Base-by-base conservation (phyloP, 2,797 vertebrate genomes). In the Chanos chanos region DNA sequence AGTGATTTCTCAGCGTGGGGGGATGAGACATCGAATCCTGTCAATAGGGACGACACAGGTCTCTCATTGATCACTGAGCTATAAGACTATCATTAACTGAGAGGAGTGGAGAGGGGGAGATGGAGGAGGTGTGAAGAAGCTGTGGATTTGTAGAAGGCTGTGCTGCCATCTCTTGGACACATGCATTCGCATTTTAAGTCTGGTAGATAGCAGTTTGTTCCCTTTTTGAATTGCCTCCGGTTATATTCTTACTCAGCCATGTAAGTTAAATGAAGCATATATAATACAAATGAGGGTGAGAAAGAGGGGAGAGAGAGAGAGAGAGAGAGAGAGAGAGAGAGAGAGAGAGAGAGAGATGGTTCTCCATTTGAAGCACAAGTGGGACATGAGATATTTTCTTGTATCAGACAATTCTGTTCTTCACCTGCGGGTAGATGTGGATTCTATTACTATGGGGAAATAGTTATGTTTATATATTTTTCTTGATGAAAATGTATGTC, bases 261-360 rank as follows among this genome's bases (percentile, higher is more conserved):
- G 82, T 86, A 84, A 82, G 77, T 75, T 86, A 86, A 88, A 88
- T 80, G 84, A 88, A 84, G 78, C 83, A 81, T 83, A 77, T 84
- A 75, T 82, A 88, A 87, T 88, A 86, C 81, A 83, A 84, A 87
- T 82, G 81, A 61, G 47, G 30, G 18, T 55, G 10, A 24, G 21
- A 16, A 27, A 41, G 19, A 5, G 16, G 7, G n/a, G 39, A 24
- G 27, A 21, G 44, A 19, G 24, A 19, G 37, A 9, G 36, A 21
- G 39, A 44, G 24, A 8, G 31, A 25, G 21, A 41, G 27, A 31
- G 36, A 6, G 22, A 22, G 50, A 31, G 47, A 21, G 40, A 13
- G 34, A 34, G 27, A 39, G 31, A 45, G 28, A 45, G 8, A 41
- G 25, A 39, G 25, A 47, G 33, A n/a, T 34, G 52, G 48, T 68